Evolutionary conservation across 2,797 vertebrate genomes (phyloP).

Genomic region (Cichlasoma orientale): DNA sequence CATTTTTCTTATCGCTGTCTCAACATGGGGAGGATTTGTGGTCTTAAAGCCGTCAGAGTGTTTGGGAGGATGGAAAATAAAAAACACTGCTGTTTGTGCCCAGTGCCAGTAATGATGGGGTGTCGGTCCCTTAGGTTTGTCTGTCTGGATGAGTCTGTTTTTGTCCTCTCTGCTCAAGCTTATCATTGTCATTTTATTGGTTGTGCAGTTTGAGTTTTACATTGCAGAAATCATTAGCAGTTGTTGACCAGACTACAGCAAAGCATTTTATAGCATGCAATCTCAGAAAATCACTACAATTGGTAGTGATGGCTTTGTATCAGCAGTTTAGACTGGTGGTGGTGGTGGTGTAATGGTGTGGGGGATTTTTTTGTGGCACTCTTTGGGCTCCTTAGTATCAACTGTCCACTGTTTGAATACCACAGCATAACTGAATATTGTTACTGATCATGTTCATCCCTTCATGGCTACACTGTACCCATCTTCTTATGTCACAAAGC

Average conservation of each 20-base stretch:
- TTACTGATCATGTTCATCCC: background rate
- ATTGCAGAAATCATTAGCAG: background rate
- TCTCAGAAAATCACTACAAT: background rate
- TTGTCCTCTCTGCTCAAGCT: background rate
- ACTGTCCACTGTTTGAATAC: background rate
- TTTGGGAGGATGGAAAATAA: slow-evolving; percentile 13
- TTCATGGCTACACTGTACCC: background rate
- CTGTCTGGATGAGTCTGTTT: slow-evolving; percentile 26
- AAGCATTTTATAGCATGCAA: background rate
- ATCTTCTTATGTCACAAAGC: no score
- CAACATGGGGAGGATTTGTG: slow-evolving; percentile 34
- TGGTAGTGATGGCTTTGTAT: background rate
- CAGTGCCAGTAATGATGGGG: slow-evolving; percentile 40
- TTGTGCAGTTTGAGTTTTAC: slow-evolving; percentile 6
- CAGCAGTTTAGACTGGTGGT: rapidly evolving
- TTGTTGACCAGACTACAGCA: background rate
- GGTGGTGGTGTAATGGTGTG: background rate
- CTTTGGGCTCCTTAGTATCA: no score
- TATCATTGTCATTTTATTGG: slow-evolving; percentile 1
- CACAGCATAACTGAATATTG: no score
- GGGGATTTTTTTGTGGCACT: no score
- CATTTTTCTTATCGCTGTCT: slow-evolving; percentile 21
- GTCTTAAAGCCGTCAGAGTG: slow-evolving; percentile 1
- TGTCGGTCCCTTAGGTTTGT: background rate
- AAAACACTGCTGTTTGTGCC: slow-evolving; percentile 27